Conservation (phyloP, 2,797 vertebrate genomes). For the Tarsius wallacei region DNA sequence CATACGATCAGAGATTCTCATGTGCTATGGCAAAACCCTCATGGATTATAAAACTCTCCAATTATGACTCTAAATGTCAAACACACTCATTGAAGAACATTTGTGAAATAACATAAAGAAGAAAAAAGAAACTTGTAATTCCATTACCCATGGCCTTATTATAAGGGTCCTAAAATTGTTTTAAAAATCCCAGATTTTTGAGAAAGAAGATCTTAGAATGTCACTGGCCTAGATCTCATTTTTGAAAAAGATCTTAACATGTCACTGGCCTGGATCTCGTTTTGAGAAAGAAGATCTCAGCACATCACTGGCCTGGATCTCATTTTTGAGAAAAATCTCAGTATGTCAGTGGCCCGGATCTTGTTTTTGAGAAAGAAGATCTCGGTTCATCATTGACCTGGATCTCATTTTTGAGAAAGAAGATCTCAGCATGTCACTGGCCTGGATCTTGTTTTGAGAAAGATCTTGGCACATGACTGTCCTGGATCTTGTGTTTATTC, state of each 20-base stretch:
- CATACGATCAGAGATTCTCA: constrained; percentile 20
- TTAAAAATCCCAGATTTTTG: not conserved
- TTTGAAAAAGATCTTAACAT: too few species aligned
- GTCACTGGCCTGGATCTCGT: too few species aligned
- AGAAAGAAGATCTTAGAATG: not conserved
- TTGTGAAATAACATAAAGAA: constrained; percentile 40
- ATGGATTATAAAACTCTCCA: constrained; percentile 21
- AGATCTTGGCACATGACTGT: too few species aligned
- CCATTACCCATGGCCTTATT: not conserved
- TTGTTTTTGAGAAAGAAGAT: too few species aligned
- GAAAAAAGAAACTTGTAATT: not conserved
- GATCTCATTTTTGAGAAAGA: too few species aligned
- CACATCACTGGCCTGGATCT: too few species aligned
- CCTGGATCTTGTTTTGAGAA: too few species aligned
- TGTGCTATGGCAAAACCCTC: not conserved
- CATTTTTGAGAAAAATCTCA: too few species aligned
- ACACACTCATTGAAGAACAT: not conserved
- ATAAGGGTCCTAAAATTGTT: not conserved
- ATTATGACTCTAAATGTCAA: constrained; percentile 41
- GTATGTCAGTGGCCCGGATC: too few species aligned
- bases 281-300: too few species aligned
- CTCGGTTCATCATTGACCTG: too few species aligned
- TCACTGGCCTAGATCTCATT: not conserved
- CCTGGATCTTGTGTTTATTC: not conserved
- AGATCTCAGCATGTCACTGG: too few species aligned